A percentile compares a stretch with the other conserved stretches of the same genome.
Evolutionary conservation across 1,140 invertebrate genomes (phyloP).

Genomic region (Pachyrhynchus sulphureomaculatus): DNA sequence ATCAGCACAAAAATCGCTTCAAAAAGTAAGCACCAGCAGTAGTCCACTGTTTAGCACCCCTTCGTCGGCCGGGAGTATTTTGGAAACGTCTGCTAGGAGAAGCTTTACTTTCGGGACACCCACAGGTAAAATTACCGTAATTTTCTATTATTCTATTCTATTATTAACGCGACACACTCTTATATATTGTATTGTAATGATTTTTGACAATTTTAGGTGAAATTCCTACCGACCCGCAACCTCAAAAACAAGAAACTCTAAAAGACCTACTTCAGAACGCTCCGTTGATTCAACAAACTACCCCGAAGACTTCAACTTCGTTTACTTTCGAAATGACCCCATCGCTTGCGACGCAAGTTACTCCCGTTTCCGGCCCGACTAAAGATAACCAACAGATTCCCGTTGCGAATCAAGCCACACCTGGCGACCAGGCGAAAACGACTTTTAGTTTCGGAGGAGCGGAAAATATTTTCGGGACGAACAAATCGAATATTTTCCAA

Average conservation of each 20-base stretch:
- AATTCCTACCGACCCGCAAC: neutral
- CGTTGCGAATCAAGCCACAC: too few relatives aligned
- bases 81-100: neutral
- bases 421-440: neutral
- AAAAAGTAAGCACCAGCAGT: neutral
- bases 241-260: neutral
- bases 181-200: too few relatives aligned
- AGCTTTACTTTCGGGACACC: constrained; percentile 13
- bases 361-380: too few relatives aligned
- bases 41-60: constrained; percentile 14
- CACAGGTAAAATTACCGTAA: constrained; percentile 10
- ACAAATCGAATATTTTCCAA: too few relatives aligned
- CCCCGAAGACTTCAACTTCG: neutral
- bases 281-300: neutral
- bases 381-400: too few relatives aligned
- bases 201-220: neutral
- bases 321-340: too few relatives aligned
- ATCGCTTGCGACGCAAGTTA: too few relatives aligned
- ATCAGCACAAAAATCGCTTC: neutral
- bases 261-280: neutral
- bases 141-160: too few relatives aligned
- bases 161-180: too few relatives aligned
- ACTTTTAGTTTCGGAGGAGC: too few relatives aligned
- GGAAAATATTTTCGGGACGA: too few relatives aligned
- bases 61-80: constrained; percentile 17